A percentile compares a stretch with the other conserved stretches of the same genome.
These are phyloP conservation scores for Chionomys nivalis DNA, from an alignment of 2,113 vertebrate species.

Conservation along the genomic window DNA sequence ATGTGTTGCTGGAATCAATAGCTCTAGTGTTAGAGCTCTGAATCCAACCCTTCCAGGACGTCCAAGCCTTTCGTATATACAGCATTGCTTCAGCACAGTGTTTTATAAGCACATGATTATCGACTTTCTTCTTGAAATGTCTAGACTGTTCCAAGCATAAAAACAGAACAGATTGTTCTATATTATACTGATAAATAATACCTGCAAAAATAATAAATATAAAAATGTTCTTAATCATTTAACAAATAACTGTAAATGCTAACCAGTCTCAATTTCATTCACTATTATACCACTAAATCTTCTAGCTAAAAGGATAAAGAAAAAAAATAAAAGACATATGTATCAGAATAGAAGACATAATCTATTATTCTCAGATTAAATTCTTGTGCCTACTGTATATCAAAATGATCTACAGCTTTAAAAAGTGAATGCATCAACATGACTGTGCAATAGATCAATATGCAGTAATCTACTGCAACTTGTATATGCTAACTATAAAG, in stretches of 20 bases:
- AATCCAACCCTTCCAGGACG: neutral
- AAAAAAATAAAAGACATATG: neutral
- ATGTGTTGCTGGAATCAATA: neutral
- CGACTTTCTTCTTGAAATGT: constrained; percentile 12
- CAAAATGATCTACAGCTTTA: neutral
- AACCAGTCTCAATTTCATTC: neutral
- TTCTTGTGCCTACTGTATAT: neutral
- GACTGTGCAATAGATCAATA: neutral
- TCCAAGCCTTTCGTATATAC: neutral
- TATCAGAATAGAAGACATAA: neutral
- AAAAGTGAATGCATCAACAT: neutral
- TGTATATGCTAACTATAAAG: neutral
- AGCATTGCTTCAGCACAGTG: neutral
- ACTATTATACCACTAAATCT: constrained; percentile 17
- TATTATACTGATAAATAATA: constrained; percentile 32
- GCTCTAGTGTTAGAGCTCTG: neutral
- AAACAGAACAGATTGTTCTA: constrained; percentile 24
- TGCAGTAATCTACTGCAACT: neutral
- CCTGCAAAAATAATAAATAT: neutral
- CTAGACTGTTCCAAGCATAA: neutral
- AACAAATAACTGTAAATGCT: neutral
- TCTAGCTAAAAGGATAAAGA: neutral
- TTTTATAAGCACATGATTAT: neutral
- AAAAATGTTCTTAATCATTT: neutral
- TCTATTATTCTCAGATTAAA: constrained; percentile 28